Conservation (phyloP, 2,888 invertebrate genomes). For the Cerceris ruficornis region DNA sequence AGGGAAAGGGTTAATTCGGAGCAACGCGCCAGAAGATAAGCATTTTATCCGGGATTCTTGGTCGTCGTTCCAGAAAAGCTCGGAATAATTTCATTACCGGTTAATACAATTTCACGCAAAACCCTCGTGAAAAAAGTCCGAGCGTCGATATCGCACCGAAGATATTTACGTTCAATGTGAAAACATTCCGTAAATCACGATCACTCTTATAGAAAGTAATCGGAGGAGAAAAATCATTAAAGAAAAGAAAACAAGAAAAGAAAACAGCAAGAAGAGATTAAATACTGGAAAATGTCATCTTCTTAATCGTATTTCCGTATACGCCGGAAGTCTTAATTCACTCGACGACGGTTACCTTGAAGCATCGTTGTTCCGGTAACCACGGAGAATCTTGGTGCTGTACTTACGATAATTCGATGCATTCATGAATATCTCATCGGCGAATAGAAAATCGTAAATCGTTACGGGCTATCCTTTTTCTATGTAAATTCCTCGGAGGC, state of each 20-base stretch:
- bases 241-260: neutral
- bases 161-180: no score
- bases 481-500: slow-evolving; percentile 46
- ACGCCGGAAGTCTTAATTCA: neutral
- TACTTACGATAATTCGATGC: slow-evolving; percentile 36
- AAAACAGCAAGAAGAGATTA: neutral
- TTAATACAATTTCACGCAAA: slow-evolving; percentile 31
- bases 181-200: neutral
- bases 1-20: slow-evolving; percentile 52
- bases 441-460: slow-evolving; percentile 57
- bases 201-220: no score
- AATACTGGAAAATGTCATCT: neutral
- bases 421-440: slow-evolving; percentile 56
- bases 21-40: slow-evolving; percentile 42
- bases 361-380: neutral
- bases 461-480: slow-evolving; percentile 50
- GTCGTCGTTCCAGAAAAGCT: slow-evolving; percentile 11
- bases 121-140: neutral
- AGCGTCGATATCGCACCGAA: neutral
- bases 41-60: slow-evolving; percentile 35
- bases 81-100: slow-evolving; percentile 26
- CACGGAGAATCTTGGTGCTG: neutral
- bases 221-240: neutral
- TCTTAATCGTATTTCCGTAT: neutral
- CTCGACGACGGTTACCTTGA: no score